phyloP scores from a whole-genome alignment of 2,797 vertebrate genomes.

The Eospalax fontanierii region DNA sequence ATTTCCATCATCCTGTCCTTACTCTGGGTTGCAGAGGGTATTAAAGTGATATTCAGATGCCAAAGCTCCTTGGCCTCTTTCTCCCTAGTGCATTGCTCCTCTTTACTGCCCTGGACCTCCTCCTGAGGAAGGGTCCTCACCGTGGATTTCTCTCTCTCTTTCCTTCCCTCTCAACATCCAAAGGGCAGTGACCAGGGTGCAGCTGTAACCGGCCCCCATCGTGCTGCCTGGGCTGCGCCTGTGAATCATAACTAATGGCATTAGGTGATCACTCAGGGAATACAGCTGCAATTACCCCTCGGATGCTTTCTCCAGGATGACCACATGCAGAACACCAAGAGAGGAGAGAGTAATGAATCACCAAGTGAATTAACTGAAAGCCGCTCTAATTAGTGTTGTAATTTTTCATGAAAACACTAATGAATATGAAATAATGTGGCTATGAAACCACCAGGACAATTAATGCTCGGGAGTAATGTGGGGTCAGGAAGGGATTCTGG shows the following conservation, averaged over 20 bases:
- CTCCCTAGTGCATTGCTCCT: not conserved
- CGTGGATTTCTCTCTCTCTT: not conserved
- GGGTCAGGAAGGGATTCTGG: slow-evolving; percentile 76
- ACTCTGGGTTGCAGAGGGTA: not conserved
- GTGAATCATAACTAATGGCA: slow-evolving; percentile 80
- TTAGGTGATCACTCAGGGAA: slow-evolving; percentile 78
- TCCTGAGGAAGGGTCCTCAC: not conserved
- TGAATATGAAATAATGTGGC: slow-evolving; percentile 86
- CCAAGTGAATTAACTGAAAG: slow-evolving; percentile 85
- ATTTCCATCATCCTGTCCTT: not conserved
- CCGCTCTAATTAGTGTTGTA: slow-evolving; percentile 84
- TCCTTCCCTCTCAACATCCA: not conserved
- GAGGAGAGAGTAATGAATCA: slow-evolving; percentile 83
- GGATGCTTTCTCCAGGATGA: slow-evolving; percentile 84
- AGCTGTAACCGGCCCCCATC: slow-evolving; percentile 63
- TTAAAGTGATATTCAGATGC: not conserved
- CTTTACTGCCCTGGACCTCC: not conserved
- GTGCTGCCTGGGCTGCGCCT: slow-evolving; percentile 12
- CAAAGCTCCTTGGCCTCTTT: not conserved
- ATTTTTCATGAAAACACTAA: slow-evolving; percentile 87
- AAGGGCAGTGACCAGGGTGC: slow-evolving; percentile 46
- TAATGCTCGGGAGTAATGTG: slow-evolving; percentile 82
- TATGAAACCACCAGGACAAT: slow-evolving; percentile 84
- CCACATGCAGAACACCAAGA: slow-evolving; percentile 82
- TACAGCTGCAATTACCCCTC: slow-evolving; percentile 78